Percentiles rank a stretch among this genome's conserved stretches.
Conservation (phyloP, 2,888 invertebrate genomes). For the Drosophila mettleri region DNA sequence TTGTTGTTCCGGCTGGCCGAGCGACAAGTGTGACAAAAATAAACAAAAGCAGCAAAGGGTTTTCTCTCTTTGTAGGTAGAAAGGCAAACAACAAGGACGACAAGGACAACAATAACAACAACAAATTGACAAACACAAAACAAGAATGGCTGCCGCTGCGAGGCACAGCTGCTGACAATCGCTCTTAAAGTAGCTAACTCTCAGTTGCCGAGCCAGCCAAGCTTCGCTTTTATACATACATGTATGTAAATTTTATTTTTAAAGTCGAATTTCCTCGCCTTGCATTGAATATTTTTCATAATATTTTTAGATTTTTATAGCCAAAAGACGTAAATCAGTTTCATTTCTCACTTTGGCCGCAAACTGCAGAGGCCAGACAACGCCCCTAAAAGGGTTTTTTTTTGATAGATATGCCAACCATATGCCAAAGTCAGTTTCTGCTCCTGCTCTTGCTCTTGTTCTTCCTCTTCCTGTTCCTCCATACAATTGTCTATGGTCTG, state of each 20-base stretch:
- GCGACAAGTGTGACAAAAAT: conserved; percentile 46
- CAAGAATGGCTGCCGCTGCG: conserved; percentile 15
- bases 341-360: conserved; percentile 9
- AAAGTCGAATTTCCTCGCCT: conserved; percentile 14
- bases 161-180: conserved; percentile 51
- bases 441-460: background rate
- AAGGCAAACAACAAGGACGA: conserved; percentile 7
- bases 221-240: conserved; percentile 13
- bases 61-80: conserved; percentile 31
- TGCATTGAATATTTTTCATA: background rate
- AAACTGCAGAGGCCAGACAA: background rate
- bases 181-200: conserved; percentile 15
- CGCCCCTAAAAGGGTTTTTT: conserved; percentile 1
- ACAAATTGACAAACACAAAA: conserved; percentile 4
- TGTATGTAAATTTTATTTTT: conserved; percentile 38
- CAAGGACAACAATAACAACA: conserved; percentile 9
- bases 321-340: background rate
- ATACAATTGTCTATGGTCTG: background rate
- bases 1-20: conserved; percentile 20
- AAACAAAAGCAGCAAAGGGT: conserved; percentile 34
- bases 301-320: conserved; percentile 3
- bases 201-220: background rate
- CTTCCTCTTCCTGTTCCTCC: background rate
- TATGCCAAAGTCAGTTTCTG: conserved; percentile 29
- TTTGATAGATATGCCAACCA: conserved; percentile 44